Evolutionary conservation across 1,140 invertebrate genomes (phyloP).

Genomic region (Dysdera silvatica): DNA sequence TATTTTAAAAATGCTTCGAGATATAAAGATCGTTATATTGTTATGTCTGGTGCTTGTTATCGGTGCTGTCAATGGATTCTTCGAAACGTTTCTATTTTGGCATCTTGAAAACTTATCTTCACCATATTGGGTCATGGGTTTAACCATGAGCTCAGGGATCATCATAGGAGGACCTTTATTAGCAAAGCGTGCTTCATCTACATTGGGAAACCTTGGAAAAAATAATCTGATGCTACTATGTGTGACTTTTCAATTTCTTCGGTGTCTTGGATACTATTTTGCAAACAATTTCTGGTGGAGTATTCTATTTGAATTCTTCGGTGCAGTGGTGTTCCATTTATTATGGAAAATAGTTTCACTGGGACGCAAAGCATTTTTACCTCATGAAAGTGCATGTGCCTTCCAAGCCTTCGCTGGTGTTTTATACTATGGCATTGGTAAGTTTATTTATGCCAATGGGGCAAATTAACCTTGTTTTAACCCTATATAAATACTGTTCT

Average conservation of each 20-base stretch:
- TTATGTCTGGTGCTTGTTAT: background rate
- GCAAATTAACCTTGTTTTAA: no score
- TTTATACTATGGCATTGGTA: no score
- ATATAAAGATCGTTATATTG: background rate
- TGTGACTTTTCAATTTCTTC: background rate
- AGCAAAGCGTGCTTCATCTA: background rate
- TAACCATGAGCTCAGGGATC: background rate
- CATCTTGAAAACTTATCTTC: background rate
- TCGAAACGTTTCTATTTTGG: background rate
- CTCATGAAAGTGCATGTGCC: no score
- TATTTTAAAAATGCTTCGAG: no score
- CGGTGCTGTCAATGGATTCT: background rate
- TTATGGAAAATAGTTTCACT: no score
- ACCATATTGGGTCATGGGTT: background rate
- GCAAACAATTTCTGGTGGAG: background rate
- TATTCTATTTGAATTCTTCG: background rate
- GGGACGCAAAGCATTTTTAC: no score
- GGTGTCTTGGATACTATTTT: background rate
- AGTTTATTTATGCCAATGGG: no score
- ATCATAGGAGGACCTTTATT: background rate
- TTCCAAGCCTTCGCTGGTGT: no score
- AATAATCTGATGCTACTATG: background rate
- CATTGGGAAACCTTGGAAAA: background rate
- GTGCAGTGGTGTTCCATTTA: no score
- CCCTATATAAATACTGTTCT: no score